Base-by-base conservation (phyloP, 2,888 invertebrate genomes). In the Pachycephus smyrnensis region DNA sequence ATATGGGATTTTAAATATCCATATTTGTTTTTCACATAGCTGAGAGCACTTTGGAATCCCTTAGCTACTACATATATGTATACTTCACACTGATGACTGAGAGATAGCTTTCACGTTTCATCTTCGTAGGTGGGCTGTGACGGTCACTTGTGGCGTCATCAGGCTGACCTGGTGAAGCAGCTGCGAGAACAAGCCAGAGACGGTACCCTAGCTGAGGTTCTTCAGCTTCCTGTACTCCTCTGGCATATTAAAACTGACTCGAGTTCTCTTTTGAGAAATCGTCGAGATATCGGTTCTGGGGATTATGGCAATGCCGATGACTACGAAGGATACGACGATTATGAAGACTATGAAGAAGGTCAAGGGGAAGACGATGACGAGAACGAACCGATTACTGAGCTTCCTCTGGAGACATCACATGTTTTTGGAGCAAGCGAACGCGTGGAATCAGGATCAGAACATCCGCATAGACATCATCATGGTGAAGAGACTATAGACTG, bases 101-200 rank as follows among this genome's bases (percentile, higher is more conserved):
- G 55, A 23, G 55, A 9, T 23, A 23, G 55, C 55, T 40, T 40
- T 40, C 40, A 55, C 55, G 55, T 55, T 55, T 23, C 23, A 55
- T 55, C 55, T 9, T 55, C 23, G 55, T 92, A 96, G 93, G 95
- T 96, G 79, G 97, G 97, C 4, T 97, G 97, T 90, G 95, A 95
- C 75, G 95, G 94, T 73, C 94, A 94, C 82, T 92, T 96, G 37
- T 95, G 95, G 94, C 91, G 93, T n/a, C 93, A 94, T 75, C 94
- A 95, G 86, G 93, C 94, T 69, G 93, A 94, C 36, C 91, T 95
- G 23, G 93, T 96, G n/a, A 94, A 94, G 55, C 94, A 94, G 55
- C 90, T 96, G 15, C 94, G 95, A 80, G 94, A 94, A 75, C 95
- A 95, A 84, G 94, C 96, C 0, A 93, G 93, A 6, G 96, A 96